Percentiles rank a stretch among this genome's conserved stretches.
These are phyloP conservation scores for Epicauta chinensis DNA, from an alignment of 1,140 invertebrate species.

Conservation along the genomic window DNA sequence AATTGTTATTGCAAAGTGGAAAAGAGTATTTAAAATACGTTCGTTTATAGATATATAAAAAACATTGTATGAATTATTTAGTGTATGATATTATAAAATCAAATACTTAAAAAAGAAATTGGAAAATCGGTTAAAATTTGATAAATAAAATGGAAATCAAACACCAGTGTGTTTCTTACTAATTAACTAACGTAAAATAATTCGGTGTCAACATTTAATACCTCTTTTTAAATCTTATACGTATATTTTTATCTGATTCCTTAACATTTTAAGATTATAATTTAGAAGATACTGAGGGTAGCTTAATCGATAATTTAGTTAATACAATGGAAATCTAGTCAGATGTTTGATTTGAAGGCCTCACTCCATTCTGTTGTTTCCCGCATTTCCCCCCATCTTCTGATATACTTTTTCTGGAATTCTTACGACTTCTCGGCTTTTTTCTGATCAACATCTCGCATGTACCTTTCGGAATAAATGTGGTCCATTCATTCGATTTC, in stretches of 20 bases:
- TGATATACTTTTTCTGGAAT: conserved; percentile 33
- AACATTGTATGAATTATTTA: no score
- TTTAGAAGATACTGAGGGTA: conserved; percentile 2
- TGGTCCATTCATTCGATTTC: conserved; percentile 66
- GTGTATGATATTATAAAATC: conserved; percentile 5
- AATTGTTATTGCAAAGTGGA: conserved; percentile 21
- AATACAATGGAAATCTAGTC: not conserved
- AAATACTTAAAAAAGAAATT: conserved; percentile 2
- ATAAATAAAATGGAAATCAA: conserved; percentile 1
- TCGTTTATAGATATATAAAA: not conserved
- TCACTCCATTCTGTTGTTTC: no score
- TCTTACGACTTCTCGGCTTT: conserved; percentile 27
- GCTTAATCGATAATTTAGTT: not conserved
- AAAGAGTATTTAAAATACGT: conserved; percentile 26
- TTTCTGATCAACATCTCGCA: conserved; percentile 23
- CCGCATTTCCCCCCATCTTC: conserved; percentile 25
- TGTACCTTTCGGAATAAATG: conserved; percentile 46
- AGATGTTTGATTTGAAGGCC: no score
- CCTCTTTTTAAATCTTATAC: not conserved
- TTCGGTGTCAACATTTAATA: conserved; percentile 11
- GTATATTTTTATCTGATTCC: not conserved
- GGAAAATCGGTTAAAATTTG: not conserved
- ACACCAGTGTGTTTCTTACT: not conserved
- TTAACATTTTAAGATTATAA: not conserved
- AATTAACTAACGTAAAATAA: no score